Evolutionary conservation across 2,113 vertebrate genomes (phyloP), one percentile per base, ranked within the genome.

Genomic region (Coregonus clupeaformis): DNA sequence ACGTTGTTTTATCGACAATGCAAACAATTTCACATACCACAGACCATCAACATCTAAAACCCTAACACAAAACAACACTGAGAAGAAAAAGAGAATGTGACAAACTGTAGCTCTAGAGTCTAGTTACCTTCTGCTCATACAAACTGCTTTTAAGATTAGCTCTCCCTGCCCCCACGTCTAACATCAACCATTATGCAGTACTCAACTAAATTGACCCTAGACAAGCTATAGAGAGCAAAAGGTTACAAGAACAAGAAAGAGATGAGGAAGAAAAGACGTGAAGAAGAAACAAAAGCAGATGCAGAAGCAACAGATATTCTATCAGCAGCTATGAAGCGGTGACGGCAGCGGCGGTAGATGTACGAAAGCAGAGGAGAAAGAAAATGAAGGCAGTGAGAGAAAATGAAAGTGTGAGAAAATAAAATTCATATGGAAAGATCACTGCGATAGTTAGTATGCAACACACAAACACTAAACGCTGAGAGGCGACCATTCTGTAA

Each of bases 401-500:
- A 74, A 72, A 75, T 32, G 24, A 24, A 20, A 25, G 24, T 57
- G 36, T 68, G 59, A 52, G 69, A 16, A 59, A 29, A 69, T 57
- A 72, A 60, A 4, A 30, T 52, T 70, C 45, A 76, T 57, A 73
- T 68, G 32, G 59, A 45, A 57, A 65, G 0, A 47, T 70, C 5
- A 18, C 47, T 24, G 47, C 7, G 68, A 52, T 47, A 12, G 32
- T 36, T 69, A 22, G 4, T 18, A 49, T 1, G 36, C 11, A 25
- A 18, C 11, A 68, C 60, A 60, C 52, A 63, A 62, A 30, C 42
- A 13, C 24, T n/a, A 77, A 14, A 73, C 7, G 64, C 64, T 65
- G 66, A 74, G 42, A 81, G 64, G 59, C 64, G 66, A 29, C 29
- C 5, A 29, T 68, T 65, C 27, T 16, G 57, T 16, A 45, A 63